Conservation (phyloP, 2,113 vertebrate genomes). For the Corapipo altera region DNA sequence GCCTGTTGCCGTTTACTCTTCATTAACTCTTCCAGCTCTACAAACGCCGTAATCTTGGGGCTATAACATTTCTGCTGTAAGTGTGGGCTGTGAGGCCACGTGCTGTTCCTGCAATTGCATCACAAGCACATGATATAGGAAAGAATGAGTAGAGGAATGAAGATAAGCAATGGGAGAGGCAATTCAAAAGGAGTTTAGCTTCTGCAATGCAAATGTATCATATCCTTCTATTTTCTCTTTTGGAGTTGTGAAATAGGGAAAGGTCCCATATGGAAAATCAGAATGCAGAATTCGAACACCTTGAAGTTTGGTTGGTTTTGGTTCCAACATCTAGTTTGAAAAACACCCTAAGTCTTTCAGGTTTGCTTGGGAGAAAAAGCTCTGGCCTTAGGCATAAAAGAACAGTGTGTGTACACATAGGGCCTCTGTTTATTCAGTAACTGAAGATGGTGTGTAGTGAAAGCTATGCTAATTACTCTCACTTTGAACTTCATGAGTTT, state of each 20-base stretch:
- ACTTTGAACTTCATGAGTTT: neutral
- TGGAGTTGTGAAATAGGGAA: neutral
- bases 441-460: neutral
- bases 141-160: conserved; percentile 31
- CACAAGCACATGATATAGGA: neutral
- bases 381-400: neutral
- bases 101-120: neutral
- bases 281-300: neutral
- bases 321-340: neutral
- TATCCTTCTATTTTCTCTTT: neutral
- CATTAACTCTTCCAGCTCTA: conserved; percentile 43
- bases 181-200: neutral
- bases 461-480: neutral
- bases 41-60: neutral
- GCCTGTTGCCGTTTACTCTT: conserved; percentile 19
- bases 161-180: conserved; percentile 23
- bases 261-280: neutral
- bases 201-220: neutral
- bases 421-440: neutral
- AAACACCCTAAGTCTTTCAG: neutral
- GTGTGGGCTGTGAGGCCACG: neutral
- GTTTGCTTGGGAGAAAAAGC: neutral
- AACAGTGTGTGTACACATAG: neutral
- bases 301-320: neutral
- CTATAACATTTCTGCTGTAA: neutral